A percentile compares a stretch with the other conserved stretches of the same genome.
phyloP scores from a whole-genome alignment of 1,140 invertebrate genomes.

The Kradibia gibbosae region DNA sequence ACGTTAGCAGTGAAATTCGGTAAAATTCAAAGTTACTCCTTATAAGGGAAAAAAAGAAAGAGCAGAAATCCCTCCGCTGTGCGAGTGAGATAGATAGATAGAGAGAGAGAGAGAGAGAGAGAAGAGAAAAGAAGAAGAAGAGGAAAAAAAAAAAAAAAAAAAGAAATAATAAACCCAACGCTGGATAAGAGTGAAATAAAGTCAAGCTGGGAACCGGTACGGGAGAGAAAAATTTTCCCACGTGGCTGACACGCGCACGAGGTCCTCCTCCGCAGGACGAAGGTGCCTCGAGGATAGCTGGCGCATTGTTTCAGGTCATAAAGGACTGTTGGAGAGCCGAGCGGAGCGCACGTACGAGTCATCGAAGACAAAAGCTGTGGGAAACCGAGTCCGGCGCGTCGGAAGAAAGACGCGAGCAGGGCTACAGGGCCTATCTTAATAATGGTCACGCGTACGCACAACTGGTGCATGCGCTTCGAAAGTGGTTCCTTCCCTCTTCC shows the following conservation, averaged over 20 bases:
- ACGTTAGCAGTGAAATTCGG: too few relatives aligned
- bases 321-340: conserved; percentile 40
- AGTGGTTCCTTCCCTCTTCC: neutral
- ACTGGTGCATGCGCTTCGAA: conserved; percentile 13
- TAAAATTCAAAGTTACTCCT: too few relatives aligned
- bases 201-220: neutral
- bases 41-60: too few relatives aligned
- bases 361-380: neutral
- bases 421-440: conserved; percentile 61
- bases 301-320: conserved; percentile 42
- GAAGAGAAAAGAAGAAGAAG: too few relatives aligned
- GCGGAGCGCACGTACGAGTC: conserved; percentile 52
- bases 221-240: conserved; percentile 35
- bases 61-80: too few relatives aligned
- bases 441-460: conserved; percentile 62
- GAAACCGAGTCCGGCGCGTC: conserved; percentile 34
- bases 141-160: too few relatives aligned
- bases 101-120: too few relatives aligned
- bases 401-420: conserved; percentile 66
- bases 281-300: conserved; percentile 28
- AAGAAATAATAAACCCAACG: too few relatives aligned
- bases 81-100: too few relatives aligned
- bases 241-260: neutral
- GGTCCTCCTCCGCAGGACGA: conserved; percentile 8
- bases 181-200: neutral